Conservation (phyloP, 2,888 invertebrate species). For the Cataglyphis albicans region DNA sequence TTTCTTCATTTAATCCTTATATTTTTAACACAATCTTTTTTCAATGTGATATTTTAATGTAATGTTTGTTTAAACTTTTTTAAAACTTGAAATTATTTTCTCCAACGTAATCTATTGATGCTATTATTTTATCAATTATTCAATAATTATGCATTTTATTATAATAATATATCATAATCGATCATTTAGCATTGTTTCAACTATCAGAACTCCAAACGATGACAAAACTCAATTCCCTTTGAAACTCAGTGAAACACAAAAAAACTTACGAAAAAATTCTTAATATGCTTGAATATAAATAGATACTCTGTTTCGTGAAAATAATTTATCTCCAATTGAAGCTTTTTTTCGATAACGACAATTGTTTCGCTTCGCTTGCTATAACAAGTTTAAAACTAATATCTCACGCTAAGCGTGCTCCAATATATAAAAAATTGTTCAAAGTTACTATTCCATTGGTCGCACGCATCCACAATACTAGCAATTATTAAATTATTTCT, state of each 20-base stretch:
- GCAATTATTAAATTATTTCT: constrained; percentile 68
- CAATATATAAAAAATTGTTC: constrained; percentile 26
- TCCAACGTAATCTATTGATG: not conserved
- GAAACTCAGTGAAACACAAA: constrained; percentile 3
- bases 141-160: not conserved
- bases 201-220: constrained; percentile 26
- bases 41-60: not conserved
- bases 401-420: constrained; percentile 18
- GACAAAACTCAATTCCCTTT: constrained; percentile 21
- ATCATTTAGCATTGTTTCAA: constrained; percentile 33
- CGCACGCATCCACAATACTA: constrained; percentile 46
- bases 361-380: constrained; percentile 5
- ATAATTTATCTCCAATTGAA: constrained; percentile 22
- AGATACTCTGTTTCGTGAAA: constrained; percentile 1
- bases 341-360: constrained; percentile 2
- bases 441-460: constrained; percentile 20
- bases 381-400: constrained; percentile 31
- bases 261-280: constrained; percentile 15
- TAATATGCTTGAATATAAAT: not conserved
- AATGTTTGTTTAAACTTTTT: not conserved
- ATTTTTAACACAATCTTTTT: not conserved
- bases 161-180: constrained; percentile 37
- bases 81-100: not conserved
- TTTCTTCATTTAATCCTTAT: not conserved
- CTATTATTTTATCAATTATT: not conserved